Evolutionary conservation across 1,140 invertebrate genomes (phyloP).

Genomic region (Aphidius gifuensis): DNA sequence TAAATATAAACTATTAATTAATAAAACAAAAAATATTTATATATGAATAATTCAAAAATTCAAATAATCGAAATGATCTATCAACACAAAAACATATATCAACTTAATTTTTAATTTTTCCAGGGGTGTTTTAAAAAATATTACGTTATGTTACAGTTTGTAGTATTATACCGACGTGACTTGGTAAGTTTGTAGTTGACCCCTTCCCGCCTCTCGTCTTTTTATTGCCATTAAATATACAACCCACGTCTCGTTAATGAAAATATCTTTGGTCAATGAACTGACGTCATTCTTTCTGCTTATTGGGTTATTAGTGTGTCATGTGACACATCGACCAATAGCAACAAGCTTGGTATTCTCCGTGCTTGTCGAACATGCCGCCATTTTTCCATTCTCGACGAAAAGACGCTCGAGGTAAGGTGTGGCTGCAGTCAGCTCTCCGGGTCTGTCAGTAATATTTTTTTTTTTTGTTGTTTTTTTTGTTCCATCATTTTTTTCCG

Average conservation of each 20-base stretch:
- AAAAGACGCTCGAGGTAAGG: constrained; percentile 44
- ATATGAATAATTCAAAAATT: too few species aligned
- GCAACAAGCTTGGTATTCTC: constrained; percentile 18
- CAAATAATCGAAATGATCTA: too few species aligned
- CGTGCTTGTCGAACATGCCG: constrained; percentile 25
- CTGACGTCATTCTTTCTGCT: constrained; percentile 49
- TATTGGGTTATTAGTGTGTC: constrained; percentile 43
- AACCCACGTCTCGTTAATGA: constrained; percentile 51
- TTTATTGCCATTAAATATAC: constrained; percentile 23
- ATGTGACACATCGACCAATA: constrained; percentile 50
- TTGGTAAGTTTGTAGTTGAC: background rate
- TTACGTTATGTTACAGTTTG: too few species aligned
- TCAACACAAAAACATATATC: too few species aligned
- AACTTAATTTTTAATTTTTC: too few species aligned
- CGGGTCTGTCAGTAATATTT: background rate
- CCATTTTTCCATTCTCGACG: constrained; percentile 48
- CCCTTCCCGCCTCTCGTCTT: background rate
- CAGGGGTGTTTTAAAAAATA: too few species aligned
- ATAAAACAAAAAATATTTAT: too few species aligned
- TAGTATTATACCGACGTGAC: too few species aligned
- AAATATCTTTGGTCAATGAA: constrained; percentile 57
- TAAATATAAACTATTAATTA: too few species aligned
- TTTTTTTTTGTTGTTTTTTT: too few species aligned
- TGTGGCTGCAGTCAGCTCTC: constrained; percentile 32
- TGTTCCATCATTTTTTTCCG: too few species aligned